These are phyloP conservation scores for Bathynomus jamesi DNA, from an alignment of 1,140 invertebrate genomes.

Conservation along the genomic window DNA sequence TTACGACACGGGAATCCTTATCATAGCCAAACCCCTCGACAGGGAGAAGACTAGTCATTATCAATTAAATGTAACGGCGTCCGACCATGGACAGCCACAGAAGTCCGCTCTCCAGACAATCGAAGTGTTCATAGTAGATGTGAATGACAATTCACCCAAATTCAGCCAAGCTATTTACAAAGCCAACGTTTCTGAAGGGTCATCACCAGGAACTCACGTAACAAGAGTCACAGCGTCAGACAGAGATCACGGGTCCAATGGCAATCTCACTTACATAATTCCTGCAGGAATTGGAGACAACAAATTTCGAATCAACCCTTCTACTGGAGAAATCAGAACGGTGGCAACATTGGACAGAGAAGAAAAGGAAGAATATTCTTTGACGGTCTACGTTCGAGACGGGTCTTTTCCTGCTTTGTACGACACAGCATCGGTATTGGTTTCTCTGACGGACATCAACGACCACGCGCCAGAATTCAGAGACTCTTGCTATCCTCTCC, in stretches of 20 bases:
- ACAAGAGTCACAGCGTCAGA: constrained; percentile 66
- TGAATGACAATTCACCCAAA: constrained; percentile 66
- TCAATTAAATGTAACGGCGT: constrained; percentile 66
- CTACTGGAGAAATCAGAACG: constrained; percentile 67
- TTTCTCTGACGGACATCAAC: constrained; percentile 77
- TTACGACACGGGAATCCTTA: constrained; percentile 64
- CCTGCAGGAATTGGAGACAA: constrained; percentile 68
- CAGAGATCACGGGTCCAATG: constrained; percentile 56
- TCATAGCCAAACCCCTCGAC: constrained; percentile 60
- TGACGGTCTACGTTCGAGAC: constrained; percentile 77
- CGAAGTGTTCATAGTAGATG: constrained; percentile 60
- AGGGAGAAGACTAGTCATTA: constrained; percentile 48
- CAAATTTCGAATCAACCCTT: constrained; percentile 68
- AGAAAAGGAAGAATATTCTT: constrained; percentile 54
- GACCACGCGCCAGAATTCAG: constrained; percentile 82
- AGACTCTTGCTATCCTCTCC: constrained; percentile 61
- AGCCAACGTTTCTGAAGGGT: constrained; percentile 70
- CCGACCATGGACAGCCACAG: constrained; percentile 67
- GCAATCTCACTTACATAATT: constrained; percentile 74
- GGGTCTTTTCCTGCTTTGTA: constrained; percentile 49
- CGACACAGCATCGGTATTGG: constrained; percentile 63
- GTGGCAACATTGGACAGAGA: constrained; percentile 72
- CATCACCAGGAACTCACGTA: constrained; percentile 63
- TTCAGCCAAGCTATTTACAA: constrained; percentile 68
- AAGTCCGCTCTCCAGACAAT: constrained; percentile 54